phyloP scores from a whole-genome alignment of 2,797 vertebrate genomes.

The Perodicticus potto region DNA sequence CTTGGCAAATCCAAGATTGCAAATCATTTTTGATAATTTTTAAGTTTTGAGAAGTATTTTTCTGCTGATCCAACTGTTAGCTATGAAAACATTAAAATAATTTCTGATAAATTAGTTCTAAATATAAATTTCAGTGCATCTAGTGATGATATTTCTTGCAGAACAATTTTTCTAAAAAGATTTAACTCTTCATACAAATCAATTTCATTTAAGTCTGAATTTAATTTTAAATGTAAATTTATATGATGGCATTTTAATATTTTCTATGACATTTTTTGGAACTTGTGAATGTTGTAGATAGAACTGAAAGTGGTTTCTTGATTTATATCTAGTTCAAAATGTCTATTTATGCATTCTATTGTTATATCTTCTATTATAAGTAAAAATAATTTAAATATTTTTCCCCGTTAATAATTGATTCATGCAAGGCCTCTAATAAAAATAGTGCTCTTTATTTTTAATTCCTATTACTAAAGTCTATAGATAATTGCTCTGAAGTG shows the following conservation, averaged over 20 bases:
- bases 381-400: constrained; percentile 43
- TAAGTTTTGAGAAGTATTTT: constrained; percentile 2
- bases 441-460: constrained; percentile 37
- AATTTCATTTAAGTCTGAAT: constrained; percentile 46
- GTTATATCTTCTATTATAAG: constrained; percentile 19
- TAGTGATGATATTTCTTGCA: not conserved
- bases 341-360: constrained; percentile 51
- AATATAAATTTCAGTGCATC: constrained; percentile 13
- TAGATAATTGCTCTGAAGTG: constrained; percentile 34
- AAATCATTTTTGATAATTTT: constrained; percentile 48
- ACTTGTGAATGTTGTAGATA: not conserved
- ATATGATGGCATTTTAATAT: constrained; percentile 42
- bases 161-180: constrained; percentile 19
- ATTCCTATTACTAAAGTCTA: constrained; percentile 24
- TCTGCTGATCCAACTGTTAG: not conserved
- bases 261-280: constrained; percentile 39
- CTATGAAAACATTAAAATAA: not conserved
- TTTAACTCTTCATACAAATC: constrained; percentile 29
- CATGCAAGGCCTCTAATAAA: constrained; percentile 10
- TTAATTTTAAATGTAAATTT: constrained; percentile 53
- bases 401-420: constrained; percentile 36
- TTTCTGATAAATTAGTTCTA: constrained; percentile 41
- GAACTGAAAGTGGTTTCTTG: constrained; percentile 20
- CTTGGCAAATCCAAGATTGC: not conserved
- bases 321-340: constrained; percentile 48